phyloP scores from a whole-genome alignment of 2,797 vertebrate genomes.

The Poliocrania exsul region DNA sequence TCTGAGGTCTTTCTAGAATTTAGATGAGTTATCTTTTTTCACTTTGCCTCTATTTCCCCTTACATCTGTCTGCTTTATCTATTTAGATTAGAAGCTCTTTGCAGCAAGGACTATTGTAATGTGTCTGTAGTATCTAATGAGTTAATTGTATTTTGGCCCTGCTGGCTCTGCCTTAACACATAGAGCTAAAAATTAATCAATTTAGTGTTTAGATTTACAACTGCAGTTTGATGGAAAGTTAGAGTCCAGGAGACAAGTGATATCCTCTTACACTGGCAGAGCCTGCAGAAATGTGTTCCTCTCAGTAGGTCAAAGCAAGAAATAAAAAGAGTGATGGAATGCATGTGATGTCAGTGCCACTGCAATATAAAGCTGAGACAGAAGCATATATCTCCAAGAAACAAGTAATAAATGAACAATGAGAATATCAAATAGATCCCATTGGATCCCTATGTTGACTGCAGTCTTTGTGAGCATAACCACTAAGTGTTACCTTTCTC shows the following conservation, averaged over 20 bases:
- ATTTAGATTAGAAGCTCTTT: neutral
- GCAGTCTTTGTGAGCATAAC: neutral
- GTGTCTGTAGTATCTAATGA: neutral
- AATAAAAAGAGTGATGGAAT: neutral
- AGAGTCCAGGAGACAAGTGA: neutral
- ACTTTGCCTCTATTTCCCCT: neutral
- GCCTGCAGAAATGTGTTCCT: neutral
- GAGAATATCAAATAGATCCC: neutral
- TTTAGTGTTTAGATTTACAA: constrained; percentile 61
- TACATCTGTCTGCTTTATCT: neutral
- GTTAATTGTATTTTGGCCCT: neutral
- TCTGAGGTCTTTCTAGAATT: neutral
- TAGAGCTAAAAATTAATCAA: constrained; percentile 49
- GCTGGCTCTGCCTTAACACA: neutral
- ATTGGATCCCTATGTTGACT: neutral
- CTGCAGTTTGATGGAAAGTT: constrained; percentile 37
- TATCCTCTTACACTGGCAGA: constrained; percentile 37
- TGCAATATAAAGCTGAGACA: neutral
- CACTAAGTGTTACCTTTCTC: neutral
- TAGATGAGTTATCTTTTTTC: neutral
- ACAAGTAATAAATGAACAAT: neutral
- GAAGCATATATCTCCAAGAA: neutral
- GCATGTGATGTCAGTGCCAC: neutral
- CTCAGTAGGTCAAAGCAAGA: constrained; percentile 27
- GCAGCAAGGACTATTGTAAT: neutral